Percentiles rank a stretch among this genome's conserved stretches.
Evolutionary conservation across 2,797 vertebrate species (phyloP).

Genomic region (Gadopsis marmoratus): DNA sequence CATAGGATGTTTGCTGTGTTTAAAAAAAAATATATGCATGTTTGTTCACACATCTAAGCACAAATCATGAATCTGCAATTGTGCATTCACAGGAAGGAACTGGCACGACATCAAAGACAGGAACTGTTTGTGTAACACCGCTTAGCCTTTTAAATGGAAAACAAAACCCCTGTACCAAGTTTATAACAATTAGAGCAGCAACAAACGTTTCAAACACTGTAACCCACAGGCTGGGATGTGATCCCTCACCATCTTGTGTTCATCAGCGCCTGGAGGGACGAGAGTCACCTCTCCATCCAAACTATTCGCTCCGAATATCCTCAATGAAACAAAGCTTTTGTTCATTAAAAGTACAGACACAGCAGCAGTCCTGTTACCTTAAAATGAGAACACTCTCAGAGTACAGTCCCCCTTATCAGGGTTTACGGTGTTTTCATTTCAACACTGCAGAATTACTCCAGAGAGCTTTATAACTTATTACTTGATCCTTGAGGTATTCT

Average conservation of each 20-base stretch:
- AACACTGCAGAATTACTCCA: constrained; percentile 44
- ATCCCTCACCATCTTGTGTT: constrained; percentile 63
- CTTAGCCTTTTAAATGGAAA: constrained; percentile 44
- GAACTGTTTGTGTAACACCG: constrained; percentile 28
- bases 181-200: constrained; percentile 59
- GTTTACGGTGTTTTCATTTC: constrained; percentile 34
- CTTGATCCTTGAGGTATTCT: constrained; percentile 60
- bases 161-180: constrained; percentile 40
- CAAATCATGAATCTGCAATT: constrained; percentile 51
- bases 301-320: constrained; percentile 56
- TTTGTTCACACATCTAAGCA: constrained; percentile 49
- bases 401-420: constrained; percentile 32
- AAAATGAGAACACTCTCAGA: constrained; percentile 43
- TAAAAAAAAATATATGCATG: constrained; percentile 28
- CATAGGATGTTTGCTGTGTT: constrained; percentile 55
- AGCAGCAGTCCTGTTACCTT: constrained; percentile 56
- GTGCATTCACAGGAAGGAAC: constrained; percentile 33
- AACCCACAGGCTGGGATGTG: constrained; percentile 57
- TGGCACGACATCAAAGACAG: constrained; percentile 42
- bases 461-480: constrained; percentile 58
- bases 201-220: constrained; percentile 34
- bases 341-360: constrained; percentile 54
- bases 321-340: constrained; percentile 63
- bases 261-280: constrained; percentile 53
- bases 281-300: constrained; percentile 70